Percentiles rank a stretch among this genome's conserved stretches.
Conservation (phyloP, 2,888 invertebrate genomes). For the Patella ulyssiponensis region DNA sequence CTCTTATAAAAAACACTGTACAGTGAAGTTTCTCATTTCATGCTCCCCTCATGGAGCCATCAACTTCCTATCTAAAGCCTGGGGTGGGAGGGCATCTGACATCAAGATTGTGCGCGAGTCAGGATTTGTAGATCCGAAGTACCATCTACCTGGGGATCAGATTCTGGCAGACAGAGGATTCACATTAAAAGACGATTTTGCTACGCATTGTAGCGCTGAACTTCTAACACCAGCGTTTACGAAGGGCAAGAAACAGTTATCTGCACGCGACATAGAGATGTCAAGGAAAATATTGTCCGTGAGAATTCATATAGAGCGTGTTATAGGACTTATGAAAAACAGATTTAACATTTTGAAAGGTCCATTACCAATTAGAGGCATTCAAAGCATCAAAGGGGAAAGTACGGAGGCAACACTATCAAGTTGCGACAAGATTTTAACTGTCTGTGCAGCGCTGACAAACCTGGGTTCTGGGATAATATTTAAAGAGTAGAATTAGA, state of each 20-base stretch:
- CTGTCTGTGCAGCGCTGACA: conserved; percentile 33
- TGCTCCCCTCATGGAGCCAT: conserved; percentile 34
- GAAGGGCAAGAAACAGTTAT: conserved; percentile 39
- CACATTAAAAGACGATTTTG: conserved; percentile 36
- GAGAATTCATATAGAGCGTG: conserved; percentile 43
- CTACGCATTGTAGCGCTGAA: conserved; percentile 24
- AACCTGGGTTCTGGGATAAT: conserved; percentile 35
- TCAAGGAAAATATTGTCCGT: conserved; percentile 34
- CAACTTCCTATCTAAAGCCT: conserved; percentile 38
- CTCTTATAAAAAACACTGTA: no score
- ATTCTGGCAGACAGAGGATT: conserved; percentile 41
- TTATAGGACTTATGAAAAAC: conserved; percentile 43
- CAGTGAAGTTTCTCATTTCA: conserved; percentile 29
- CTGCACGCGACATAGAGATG: conserved; percentile 39
- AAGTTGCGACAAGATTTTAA: conserved; percentile 32
- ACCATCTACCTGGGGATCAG: conserved; percentile 40
- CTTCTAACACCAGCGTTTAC: conserved; percentile 39
- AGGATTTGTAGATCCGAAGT: conserved; percentile 31
- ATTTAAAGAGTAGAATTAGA: conserved; percentile 17
- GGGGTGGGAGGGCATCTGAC: conserved; percentile 44
- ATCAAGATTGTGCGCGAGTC: conserved; percentile 35
- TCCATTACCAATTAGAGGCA: conserved; percentile 28
- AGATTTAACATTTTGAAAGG: conserved; percentile 38
- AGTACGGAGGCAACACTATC: conserved; percentile 1
- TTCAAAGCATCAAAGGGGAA: conserved; percentile 31